Evolutionary conservation across 2,797 vertebrate genomes (phyloP).

Genomic region (Octomys mimax): DNA sequence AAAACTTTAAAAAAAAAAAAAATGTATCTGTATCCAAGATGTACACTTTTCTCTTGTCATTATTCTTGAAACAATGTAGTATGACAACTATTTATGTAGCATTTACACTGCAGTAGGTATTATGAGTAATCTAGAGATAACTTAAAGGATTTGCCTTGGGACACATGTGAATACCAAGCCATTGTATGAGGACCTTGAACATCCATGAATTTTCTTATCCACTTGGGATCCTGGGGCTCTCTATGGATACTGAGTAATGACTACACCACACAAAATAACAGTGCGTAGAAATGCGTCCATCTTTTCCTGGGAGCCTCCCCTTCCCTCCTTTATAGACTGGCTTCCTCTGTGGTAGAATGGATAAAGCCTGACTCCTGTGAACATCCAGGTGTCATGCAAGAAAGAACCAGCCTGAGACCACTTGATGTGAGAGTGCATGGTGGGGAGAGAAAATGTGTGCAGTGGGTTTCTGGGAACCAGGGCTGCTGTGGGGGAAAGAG

Average conservation of each 20-base stretch:
- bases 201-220: background rate
- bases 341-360: background rate
- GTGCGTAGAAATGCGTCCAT: background rate
- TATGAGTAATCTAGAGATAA: background rate
- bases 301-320: background rate
- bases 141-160: background rate
- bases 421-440: background rate
- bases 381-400: accelerated
- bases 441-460: background rate
- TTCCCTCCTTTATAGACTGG: background rate
- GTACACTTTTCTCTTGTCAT: background rate
- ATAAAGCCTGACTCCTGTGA: background rate
- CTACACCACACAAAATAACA: background rate
- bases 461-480: too few relatives aligned
- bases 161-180: background rate
- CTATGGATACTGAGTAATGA: background rate
- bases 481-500: too few relatives aligned
- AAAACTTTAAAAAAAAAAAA: too few relatives aligned
- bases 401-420: background rate
- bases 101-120: background rate
- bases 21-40: background rate
- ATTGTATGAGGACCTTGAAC: background rate
- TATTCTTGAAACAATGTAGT: background rate
- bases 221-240: background rate
- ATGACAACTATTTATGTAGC: background rate